A percentile compares a stretch with the other conserved stretches of the same genome.
phyloP scores from a whole-genome alignment of 2,113 vertebrate species.

The Galemys pyrenaicus region DNA sequence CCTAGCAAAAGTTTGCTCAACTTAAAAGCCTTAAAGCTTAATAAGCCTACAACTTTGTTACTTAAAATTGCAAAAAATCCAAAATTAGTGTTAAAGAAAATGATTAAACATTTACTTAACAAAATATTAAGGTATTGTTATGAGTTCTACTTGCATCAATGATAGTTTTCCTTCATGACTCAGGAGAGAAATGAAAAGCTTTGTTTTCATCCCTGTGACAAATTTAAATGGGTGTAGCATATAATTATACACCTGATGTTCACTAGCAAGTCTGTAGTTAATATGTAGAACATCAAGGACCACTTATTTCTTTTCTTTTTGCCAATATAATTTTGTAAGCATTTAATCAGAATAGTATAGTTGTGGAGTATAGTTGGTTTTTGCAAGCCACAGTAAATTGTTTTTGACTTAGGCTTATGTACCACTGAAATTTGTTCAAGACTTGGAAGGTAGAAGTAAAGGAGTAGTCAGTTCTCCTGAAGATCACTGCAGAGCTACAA shows the following conservation, averaged over 20 bases:
- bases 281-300: neutral
- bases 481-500: neutral
- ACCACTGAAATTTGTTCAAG: neutral
- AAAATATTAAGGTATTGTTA: neutral
- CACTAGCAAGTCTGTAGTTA: neutral
- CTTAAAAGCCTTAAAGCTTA: neutral
- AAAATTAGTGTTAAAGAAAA: neutral
- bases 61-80: slow-evolving; percentile 21
- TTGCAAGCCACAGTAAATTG: neutral
- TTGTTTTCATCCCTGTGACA: neutral
- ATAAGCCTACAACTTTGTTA: neutral
- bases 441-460: neutral
- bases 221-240: neutral
- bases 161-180: neutral
- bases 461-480: too few species aligned
- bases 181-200: neutral
- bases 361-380: neutral
- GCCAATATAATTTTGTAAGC: neutral
- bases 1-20: slow-evolving; percentile 48
- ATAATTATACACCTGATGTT: neutral
- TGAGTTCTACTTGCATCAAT: neutral
- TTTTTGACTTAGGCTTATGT: neutral
- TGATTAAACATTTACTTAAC: neutral
- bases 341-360: neutral
- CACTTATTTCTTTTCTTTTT: neutral